Conservation (phyloP, 2,113 vertebrate genomes). For the Albula goreensis region DNA sequence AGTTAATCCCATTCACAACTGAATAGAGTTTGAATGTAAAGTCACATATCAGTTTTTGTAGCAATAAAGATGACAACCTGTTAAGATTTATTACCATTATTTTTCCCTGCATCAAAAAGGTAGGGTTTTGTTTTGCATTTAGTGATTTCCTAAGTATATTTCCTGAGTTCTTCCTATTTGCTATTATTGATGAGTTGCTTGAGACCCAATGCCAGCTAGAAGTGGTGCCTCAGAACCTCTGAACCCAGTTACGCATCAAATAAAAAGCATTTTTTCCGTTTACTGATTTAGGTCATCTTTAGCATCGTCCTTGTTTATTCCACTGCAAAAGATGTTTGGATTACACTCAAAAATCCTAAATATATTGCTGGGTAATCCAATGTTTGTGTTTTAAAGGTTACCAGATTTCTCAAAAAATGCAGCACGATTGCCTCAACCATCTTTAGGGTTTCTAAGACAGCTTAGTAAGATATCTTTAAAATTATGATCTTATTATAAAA, state of each 20-base stretch:
- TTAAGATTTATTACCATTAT: too few species aligned
- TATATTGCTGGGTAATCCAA: neutral
- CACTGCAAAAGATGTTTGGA: neutral
- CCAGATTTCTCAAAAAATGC: neutral
- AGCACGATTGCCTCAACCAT: neutral
- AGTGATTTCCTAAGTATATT: too few species aligned
- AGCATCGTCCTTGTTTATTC: neutral
- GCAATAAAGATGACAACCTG: too few species aligned
- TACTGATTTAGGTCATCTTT: neutral
- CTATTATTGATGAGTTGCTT: neutral
- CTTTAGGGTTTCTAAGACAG: neutral
- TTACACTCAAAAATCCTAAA: neutral
- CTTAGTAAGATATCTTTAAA: neutral
- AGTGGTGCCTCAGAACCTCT: neutral
- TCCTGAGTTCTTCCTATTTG: too few species aligned
- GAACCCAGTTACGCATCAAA: neutral
- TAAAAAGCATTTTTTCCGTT: neutral
- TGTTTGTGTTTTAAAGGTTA: conserved; percentile 4
- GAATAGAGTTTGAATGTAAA: neutral
- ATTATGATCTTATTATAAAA: neutral
- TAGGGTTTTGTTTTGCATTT: too few species aligned
- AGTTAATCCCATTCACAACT: neutral
- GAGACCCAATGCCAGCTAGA: neutral
- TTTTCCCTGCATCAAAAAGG: too few species aligned
- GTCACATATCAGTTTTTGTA: neutral